Conservation (phyloP, 1,140 invertebrate species). For the Myzus persicae region DNA sequence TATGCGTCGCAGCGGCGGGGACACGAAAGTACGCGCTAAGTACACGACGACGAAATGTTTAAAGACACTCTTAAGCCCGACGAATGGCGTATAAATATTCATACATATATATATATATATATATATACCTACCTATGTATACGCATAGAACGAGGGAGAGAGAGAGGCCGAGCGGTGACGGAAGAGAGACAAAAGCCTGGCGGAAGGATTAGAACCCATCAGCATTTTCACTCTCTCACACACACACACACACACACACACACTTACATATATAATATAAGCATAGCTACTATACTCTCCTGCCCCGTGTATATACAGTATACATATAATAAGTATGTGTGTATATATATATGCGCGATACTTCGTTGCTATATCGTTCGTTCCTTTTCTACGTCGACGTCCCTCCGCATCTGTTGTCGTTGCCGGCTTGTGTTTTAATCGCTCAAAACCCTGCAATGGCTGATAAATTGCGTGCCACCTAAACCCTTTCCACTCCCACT, state of each 20-base stretch:
- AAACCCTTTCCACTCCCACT: conserved; percentile 22
- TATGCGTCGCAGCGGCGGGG: not conserved
- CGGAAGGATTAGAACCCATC: conserved; percentile 55
- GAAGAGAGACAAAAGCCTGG: conserved; percentile 50
- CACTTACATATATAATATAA: not conserved
- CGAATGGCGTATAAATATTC: conserved; percentile 56
- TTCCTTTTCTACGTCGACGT: not conserved
- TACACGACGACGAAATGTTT: conserved; percentile 57
- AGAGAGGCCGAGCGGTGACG: not conserved
- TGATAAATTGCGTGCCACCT: conserved; percentile 53
- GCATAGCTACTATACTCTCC: not conserved
- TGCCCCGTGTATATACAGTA: not conserved
- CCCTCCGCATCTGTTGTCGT: not conserved
- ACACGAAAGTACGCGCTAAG: conserved; percentile 54
- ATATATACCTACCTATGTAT: not conserved
- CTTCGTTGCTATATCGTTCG: conserved; percentile 29
- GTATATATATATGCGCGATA: not conserved
- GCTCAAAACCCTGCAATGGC: conserved; percentile 47
- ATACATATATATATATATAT: conserved; percentile 5
- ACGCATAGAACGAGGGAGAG: no score
- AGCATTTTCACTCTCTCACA: conserved; percentile 28
- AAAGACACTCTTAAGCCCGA: conserved; percentile 57
- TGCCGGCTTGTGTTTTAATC: conserved; percentile 51
- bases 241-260: no score
- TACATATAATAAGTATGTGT: not conserved